phyloP scores from a whole-genome alignment of 2,797 vertebrate genomes.

The Molossus molossus region DNA sequence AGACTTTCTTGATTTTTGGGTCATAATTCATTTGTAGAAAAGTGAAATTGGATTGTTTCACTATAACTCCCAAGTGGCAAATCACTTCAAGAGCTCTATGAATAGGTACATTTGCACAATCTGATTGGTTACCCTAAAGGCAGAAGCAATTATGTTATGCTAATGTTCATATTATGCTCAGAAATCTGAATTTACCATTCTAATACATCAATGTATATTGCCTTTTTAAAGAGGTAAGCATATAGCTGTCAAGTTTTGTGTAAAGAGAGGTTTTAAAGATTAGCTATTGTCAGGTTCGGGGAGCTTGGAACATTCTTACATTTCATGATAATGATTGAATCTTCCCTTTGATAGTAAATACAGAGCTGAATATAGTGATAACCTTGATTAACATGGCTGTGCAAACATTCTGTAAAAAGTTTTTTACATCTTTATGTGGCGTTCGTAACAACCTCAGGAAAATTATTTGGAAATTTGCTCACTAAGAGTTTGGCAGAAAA shows the following conservation, averaged over 20 bases:
- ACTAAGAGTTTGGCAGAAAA: conserved; percentile 57
- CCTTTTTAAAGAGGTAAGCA: conserved; percentile 71
- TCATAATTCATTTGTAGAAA: conserved; percentile 70
- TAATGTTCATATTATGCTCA: conserved; percentile 70
- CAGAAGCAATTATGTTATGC: conserved; percentile 83
- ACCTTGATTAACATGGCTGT: conserved; percentile 43
- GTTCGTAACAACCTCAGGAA: conserved; percentile 54
- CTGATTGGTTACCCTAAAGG: conserved; percentile 84
- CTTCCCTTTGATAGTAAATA: conserved; percentile 68
- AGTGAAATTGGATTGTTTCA: conserved; percentile 76
- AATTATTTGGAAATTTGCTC: conserved; percentile 68
- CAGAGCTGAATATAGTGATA: neutral
- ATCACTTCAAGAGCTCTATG: conserved; percentile 73
- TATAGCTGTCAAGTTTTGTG: conserved; percentile 69
- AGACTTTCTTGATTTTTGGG: conserved; percentile 24
- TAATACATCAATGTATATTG: neutral
- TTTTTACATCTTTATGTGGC: conserved; percentile 67
- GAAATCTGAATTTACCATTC: conserved; percentile 72
- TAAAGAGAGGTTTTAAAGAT: conserved; percentile 60
- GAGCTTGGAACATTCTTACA: conserved; percentile 25
- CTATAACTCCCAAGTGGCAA: conserved; percentile 72
- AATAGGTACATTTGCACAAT: conserved; percentile 73
- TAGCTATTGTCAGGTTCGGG: conserved; percentile 76
- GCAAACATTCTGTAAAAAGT: conserved; percentile 62
- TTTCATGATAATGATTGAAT: conserved; percentile 64